These are phyloP conservation scores for Brenthis ino DNA, from an alignment of 2,888 invertebrate genomes.

Conservation along the genomic window DNA sequence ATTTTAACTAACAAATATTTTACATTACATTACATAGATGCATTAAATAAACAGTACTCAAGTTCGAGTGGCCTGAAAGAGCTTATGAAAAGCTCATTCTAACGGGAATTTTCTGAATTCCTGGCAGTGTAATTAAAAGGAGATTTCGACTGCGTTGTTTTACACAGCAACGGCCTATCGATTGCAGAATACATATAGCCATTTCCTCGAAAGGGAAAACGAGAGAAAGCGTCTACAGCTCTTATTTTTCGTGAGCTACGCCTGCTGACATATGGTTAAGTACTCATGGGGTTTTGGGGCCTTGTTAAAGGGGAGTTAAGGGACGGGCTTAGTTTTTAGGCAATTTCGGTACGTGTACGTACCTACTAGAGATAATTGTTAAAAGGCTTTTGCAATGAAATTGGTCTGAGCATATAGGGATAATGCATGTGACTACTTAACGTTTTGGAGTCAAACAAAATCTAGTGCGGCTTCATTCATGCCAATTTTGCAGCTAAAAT, in stretches of 20 bases:
- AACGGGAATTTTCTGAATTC: constrained; percentile 5
- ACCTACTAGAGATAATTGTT: not conserved
- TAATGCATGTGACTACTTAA: constrained; percentile 31
- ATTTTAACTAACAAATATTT: too few species aligned
- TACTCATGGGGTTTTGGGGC: constrained; percentile 19
- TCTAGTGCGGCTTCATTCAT: constrained; percentile 37
- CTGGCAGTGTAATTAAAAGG: constrained; percentile 39
- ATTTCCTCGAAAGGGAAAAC: constrained; percentile 24
- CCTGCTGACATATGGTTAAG: constrained; percentile 31
- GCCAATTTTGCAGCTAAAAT: constrained; percentile 41
- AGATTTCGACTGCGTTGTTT: constrained; percentile 37
- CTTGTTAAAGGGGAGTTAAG: constrained; percentile 8
- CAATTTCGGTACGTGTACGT: constrained; percentile 4
- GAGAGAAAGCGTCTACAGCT: constrained; percentile 28
- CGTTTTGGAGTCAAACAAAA: constrained; percentile 34
- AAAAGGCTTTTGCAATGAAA: constrained; percentile 3
- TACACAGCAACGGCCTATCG: constrained; percentile 28
- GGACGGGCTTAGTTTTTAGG: constrained; percentile 14
- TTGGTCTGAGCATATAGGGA: constrained; percentile 10
- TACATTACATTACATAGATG: not conserved
- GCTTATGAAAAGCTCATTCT: constrained; percentile 4
- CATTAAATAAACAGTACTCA: not conserved
- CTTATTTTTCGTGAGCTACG: constrained; percentile 32
- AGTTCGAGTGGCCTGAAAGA: not conserved
- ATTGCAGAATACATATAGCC: constrained; percentile 19